Base-by-base conservation (phyloP, 2,888 invertebrate genomes). In the Tanypteryx hageni region DNA sequence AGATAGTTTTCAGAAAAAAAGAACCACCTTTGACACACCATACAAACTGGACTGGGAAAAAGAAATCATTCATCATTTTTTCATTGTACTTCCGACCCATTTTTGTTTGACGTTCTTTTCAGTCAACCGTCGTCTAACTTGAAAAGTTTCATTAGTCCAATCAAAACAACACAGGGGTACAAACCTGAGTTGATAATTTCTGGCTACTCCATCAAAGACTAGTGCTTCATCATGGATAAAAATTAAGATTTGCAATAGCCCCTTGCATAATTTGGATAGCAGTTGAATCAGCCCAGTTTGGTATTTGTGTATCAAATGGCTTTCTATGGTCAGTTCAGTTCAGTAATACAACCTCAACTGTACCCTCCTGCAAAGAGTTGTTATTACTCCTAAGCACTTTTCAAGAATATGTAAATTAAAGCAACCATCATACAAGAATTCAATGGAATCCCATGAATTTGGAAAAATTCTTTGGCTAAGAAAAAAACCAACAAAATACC, bases 1-100 rank as follows among this genome's bases (percentile, higher is more conserved):
- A 89, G 89, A 89, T 89, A 89, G 31, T 89, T 89, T 89, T 89
- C 89, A 89, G 89, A 89, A 64, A 89, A 89, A 89, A 27, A 89
- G 89, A 89, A 89, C n/a, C 64, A 89, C 89, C 89, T 64, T 89
- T 89, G 89, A 89, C 31, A 89, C 89, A 89, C 89, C 61, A 89
- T 64, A 89, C 89, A 59, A 89, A 89, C 89, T 89, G 89, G 89
- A 68, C 89, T 68, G 89, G 64, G 68, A 83, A 82, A 56, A 57
- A 64, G 64, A 64, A 89, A 22, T 86, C n/a, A n/a, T 59, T 18
- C 31, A 64, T 9, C 18, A 68, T 68, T 8, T 27, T 76, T 10
- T 76, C 76, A 76, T 13, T 8, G 22, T 27, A 27, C 3, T 44
- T 44, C 5, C 5, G 44, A 44, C 44, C 5, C 44, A 44, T 44